A percentile compares a stretch with the other conserved stretches of the same genome.
phyloP scores from a whole-genome alignment of 1,140 invertebrate species.

The Lepidostoma basale region DNA sequence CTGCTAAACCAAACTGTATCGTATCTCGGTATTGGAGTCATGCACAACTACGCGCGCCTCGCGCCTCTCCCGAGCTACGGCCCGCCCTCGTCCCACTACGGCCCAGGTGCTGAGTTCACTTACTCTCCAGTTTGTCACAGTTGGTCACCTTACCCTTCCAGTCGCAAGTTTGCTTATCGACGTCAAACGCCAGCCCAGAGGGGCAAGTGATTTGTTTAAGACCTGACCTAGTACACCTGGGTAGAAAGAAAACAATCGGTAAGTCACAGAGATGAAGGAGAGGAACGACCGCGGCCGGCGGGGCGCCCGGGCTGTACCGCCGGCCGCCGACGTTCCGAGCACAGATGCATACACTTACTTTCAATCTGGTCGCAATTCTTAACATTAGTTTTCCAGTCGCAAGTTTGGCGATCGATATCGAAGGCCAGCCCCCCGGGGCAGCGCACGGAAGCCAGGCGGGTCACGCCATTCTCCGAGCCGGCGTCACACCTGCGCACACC shows the following conservation, averaged over 20 bases:
- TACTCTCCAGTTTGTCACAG: slow-evolving; percentile 95
- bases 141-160: slow-evolving; percentile 96
- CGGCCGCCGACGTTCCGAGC: slow-evolving; percentile 50
- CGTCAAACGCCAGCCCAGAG: slow-evolving; percentile 93
- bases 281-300: slow-evolving; percentile 12
- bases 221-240: slow-evolving; percentile 89
- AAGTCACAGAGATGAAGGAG: slow-evolving; percentile 40
- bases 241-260: slow-evolving; percentile 48
- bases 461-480: slow-evolving; percentile 82
- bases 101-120: slow-evolving; percentile 67
- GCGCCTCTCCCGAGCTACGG: slow-evolving; percentile 46
- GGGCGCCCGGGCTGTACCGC: slow-evolving; percentile 33
- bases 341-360: slow-evolving; percentile 74
- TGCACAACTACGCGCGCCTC: slow-evolving; percentile 53
- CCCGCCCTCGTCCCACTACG: slow-evolving; percentile 50
- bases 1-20: slow-evolving; percentile 42
- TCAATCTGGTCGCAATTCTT: slow-evolving; percentile 91
- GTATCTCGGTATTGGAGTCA: slow-evolving; percentile 22
- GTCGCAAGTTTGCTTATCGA: slow-evolving; percentile 96
- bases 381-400: slow-evolving; percentile 95
- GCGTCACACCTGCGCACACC: slow-evolving; percentile 82
- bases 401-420: slow-evolving; percentile 93
- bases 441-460: slow-evolving; percentile 82
- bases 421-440: slow-evolving; percentile 91
- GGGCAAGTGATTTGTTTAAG: slow-evolving; percentile 94